Conservation (phyloP, 37 sponge, comb jelly and placozoan genomes). For the Crambe crambe region DNA sequence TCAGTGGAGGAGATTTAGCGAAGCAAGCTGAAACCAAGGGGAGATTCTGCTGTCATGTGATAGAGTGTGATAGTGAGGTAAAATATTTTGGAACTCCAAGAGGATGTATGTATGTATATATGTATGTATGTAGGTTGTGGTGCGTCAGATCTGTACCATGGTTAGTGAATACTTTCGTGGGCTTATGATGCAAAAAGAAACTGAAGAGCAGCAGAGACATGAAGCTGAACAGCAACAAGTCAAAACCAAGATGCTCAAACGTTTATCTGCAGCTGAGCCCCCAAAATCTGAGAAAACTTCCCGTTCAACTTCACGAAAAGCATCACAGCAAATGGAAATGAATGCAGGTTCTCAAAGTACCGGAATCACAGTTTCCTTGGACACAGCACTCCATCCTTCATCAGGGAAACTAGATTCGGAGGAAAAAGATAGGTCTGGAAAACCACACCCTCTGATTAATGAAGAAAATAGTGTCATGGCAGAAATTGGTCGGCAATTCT, state of each 20-base stretch:
- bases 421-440: not conserved
- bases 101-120: not conserved
- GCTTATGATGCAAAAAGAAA: slow-evolving; percentile 50
- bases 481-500: slow-evolving; percentile 36
- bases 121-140: slow-evolving; percentile 34
- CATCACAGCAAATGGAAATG: not conserved
- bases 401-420: not conserved
- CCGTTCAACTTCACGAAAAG: not conserved
- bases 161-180: slow-evolving; percentile 62
- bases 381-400: not conserved
- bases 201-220: slow-evolving; percentile 2
- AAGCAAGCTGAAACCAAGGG: not conserved
- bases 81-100: not conserved
- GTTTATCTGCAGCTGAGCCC: not conserved
- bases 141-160: slow-evolving; percentile 64
- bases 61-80: slow-evolving; percentile 85
- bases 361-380: not conserved
- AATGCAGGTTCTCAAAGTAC: too few species aligned
- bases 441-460: not conserved
- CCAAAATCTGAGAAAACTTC: not conserved
- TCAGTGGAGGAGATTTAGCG: not conserved
- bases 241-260: slow-evolving; percentile 30
- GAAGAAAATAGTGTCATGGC: not conserved
- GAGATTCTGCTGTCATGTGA: slow-evolving; percentile 63
- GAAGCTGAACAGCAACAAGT: slow-evolving; percentile 13